A percentile compares a stretch with the other conserved stretches of the same genome.
Conservation (phyloP, 2,888 invertebrate genomes). For the Ophion slaviceki region DNA sequence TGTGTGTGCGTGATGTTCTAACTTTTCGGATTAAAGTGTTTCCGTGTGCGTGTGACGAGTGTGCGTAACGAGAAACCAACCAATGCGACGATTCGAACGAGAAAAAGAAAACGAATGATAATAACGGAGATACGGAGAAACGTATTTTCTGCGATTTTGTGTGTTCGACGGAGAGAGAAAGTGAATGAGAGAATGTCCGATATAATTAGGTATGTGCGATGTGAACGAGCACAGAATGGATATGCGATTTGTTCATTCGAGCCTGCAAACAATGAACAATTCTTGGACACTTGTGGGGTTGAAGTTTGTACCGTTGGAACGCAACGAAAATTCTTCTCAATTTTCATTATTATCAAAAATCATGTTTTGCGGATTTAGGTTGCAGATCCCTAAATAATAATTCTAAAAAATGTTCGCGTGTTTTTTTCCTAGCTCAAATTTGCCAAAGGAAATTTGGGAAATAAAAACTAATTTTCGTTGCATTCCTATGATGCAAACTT, state of each 20-base stretch:
- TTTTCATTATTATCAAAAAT: no score
- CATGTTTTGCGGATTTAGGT: no score
- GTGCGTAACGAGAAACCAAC: constrained; percentile 11
- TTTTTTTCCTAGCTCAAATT: no score
- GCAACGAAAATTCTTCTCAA: no score
- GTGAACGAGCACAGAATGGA: constrained; percentile 42
- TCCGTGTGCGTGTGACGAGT: constrained; percentile 39
- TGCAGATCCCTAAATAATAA: no score
- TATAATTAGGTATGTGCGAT: constrained; percentile 52
- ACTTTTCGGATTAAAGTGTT: constrained; percentile 57
- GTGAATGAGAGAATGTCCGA: constrained; percentile 40
- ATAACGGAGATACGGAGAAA: constrained; percentile 33
- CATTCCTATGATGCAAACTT: no score
- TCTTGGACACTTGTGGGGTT: constrained; percentile 2
- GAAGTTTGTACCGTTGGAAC: no score
- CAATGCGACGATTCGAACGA: constrained; percentile 34
- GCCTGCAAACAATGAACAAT: constrained; percentile 65
- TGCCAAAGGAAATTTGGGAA: no score
- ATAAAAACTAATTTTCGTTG: no score
- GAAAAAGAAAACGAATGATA: constrained; percentile 8
- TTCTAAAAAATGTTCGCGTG: no score
- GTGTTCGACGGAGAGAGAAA: constrained; percentile 11
- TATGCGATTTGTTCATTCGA: constrained; percentile 52
- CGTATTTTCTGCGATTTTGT: constrained; percentile 21
- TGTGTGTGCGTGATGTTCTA: constrained; percentile 31